These are phyloP conservation scores for Drosophila acutilabella DNA, from an alignment of 2,888 invertebrate genomes.

Conservation along the genomic window DNA sequence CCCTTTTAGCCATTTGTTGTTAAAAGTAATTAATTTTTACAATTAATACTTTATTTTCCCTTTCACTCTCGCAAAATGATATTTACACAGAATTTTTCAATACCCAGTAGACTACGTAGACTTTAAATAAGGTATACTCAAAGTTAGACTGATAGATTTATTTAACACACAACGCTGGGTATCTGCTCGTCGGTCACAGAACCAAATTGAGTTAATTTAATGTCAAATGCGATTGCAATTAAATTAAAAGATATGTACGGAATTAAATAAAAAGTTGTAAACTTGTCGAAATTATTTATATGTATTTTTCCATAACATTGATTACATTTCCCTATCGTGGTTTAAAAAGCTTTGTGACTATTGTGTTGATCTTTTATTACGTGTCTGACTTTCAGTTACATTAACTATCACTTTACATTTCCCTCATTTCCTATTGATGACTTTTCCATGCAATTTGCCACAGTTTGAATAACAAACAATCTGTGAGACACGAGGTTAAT, in stretches of 20 bases:
- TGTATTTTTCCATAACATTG: not conserved
- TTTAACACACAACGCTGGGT: conserved; percentile 1
- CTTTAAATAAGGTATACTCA: not conserved
- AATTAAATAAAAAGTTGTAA: conserved; percentile 22
- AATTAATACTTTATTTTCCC: conserved; percentile 32
- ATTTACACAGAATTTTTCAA: conserved; percentile 41
- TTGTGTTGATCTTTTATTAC: conserved; percentile 14
- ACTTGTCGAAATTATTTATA: conserved; percentile 10
- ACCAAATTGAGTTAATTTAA: conserved; percentile 38
- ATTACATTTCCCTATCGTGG: not conserved
- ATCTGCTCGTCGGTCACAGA: not conserved
- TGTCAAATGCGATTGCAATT: conserved; percentile 37
- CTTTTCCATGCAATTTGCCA: conserved; percentile 43
- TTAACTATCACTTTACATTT: conserved; percentile 18
- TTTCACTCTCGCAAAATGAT: conserved; percentile 21
- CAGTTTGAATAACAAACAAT: conserved; percentile 22
- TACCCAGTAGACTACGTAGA: not conserved
- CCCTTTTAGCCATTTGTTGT: conserved; percentile 45
- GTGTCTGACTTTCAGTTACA: conserved; percentile 8
- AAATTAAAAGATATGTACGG: conserved; percentile 19
- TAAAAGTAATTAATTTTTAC: conserved; percentile 59
- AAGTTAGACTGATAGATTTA: not conserved
- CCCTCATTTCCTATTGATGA: conserved; percentile 14
- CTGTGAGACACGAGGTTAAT: conserved; percentile 11
- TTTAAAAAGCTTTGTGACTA: not conserved